Percentiles rank a stretch among this genome's conserved stretches.
phyloP scores from a whole-genome alignment of 2,797 vertebrate species.

The Microctenopoma lineatum region DNA sequence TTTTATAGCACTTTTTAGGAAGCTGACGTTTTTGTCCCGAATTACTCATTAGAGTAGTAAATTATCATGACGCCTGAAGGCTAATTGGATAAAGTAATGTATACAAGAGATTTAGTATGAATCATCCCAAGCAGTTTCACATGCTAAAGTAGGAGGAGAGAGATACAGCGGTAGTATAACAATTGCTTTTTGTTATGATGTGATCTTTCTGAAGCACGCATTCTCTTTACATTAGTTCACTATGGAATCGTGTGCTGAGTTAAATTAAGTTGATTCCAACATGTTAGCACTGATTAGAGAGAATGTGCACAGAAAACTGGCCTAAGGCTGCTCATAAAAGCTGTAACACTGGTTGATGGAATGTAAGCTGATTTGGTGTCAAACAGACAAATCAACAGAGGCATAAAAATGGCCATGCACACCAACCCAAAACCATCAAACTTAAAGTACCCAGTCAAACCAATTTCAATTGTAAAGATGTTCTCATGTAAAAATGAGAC shows the following conservation, averaged over 20 bases:
- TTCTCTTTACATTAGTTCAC: too few relatives aligned
- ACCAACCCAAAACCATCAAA: not conserved
- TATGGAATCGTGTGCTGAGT: too few relatives aligned
- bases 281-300: conserved; percentile 4
- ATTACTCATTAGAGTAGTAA: too few relatives aligned
- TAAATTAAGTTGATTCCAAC: too few relatives aligned
- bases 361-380: conserved; percentile 8
- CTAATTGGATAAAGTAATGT: not conserved
- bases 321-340: conserved; percentile 30
- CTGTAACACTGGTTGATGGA: not conserved
- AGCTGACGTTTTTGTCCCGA: too few relatives aligned
- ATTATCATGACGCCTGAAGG: too few relatives aligned
- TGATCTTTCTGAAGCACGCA: too few relatives aligned
- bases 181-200: too few relatives aligned
- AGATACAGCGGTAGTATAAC: too few relatives aligned
- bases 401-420: not conserved
- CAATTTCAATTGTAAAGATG: not conserved
- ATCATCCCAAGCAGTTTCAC: not conserved
- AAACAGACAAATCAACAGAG: conserved; percentile 13
- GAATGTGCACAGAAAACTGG: conserved; percentile 8
- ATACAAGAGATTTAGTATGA: not conserved
- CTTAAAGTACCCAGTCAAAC: not conserved
- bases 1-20: too few relatives aligned
- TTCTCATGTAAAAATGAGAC: not conserved
- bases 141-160: not conserved